phyloP scores from a whole-genome alignment of 2,888 invertebrate genomes.

The Leptinotarsa rubiginosa region DNA sequence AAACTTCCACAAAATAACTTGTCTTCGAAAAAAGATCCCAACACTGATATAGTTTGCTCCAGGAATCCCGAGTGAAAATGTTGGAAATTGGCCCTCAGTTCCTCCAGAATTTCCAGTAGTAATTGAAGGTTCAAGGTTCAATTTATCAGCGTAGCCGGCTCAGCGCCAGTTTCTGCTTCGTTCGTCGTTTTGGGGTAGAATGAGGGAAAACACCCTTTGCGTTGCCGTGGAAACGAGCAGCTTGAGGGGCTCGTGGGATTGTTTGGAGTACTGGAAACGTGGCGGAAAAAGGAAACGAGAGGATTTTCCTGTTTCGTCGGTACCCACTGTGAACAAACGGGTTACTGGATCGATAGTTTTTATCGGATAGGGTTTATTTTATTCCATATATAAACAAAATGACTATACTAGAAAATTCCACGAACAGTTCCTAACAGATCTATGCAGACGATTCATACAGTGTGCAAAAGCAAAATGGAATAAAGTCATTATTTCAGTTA shows the following conservation, averaged over 20 bases:
- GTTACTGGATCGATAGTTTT: too few species aligned
- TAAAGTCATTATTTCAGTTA: too few species aligned
- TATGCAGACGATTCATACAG: too few species aligned
- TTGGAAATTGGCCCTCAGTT: neutral
- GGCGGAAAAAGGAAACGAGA: neutral
- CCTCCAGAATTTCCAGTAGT: neutral
- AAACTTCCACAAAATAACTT: neutral
- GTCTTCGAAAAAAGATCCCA: neutral
- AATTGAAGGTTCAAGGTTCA: constrained; percentile 14
- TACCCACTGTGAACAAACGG: neutral
- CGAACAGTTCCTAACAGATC: too few species aligned
- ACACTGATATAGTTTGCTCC: neutral
- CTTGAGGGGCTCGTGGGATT: neutral
- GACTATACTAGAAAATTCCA: too few species aligned
- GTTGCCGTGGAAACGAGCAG: constrained; percentile 10
- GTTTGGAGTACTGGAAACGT: neutral
- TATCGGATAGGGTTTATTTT: too few species aligned
- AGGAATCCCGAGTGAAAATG: neutral
- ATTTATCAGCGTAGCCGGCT: constrained; percentile 2
- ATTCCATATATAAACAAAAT: too few species aligned
- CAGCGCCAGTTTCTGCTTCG: too few species aligned
- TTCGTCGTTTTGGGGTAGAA: constrained; percentile 11
- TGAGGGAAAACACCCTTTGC: neutral
- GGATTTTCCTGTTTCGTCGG: neutral
- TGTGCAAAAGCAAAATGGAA: too few species aligned